Conservation (phyloP, 2,797 vertebrate genomes). For the Sebastes oblongus region DNA sequence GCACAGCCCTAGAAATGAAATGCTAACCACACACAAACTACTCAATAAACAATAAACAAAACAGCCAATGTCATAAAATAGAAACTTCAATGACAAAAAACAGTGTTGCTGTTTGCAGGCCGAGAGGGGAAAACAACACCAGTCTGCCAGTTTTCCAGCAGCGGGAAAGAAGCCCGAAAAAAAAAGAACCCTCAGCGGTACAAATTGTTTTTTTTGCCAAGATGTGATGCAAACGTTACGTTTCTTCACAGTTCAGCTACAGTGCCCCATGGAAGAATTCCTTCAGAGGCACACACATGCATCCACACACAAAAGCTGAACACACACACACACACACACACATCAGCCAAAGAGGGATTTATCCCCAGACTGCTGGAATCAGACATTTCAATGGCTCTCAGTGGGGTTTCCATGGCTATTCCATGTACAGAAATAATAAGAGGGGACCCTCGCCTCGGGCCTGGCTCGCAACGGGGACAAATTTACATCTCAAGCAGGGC, state of each 20-base stretch:
- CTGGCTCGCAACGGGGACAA: conserved; percentile 77
- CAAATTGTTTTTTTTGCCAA: conserved; percentile 4
- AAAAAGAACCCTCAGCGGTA: background rate
- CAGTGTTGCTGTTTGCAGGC: background rate
- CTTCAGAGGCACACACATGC: conserved; percentile 35
- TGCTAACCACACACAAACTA: background rate
- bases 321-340: conserved; percentile 18
- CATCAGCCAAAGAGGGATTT: conserved; percentile 63
- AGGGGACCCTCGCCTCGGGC: conserved; percentile 68
- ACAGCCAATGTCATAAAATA: background rate
- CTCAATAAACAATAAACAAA: background rate
- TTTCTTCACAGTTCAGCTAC: conserved; percentile 9
- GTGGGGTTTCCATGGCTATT: conserved; percentile 85
- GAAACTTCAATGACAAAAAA: background rate
- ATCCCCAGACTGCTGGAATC: conserved; percentile 68
- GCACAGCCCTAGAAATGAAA: background rate
- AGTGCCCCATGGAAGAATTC: conserved; percentile 1
- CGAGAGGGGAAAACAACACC: background rate
- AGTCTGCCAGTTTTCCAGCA: conserved; percentile 7
- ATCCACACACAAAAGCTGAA: conserved; percentile 32
- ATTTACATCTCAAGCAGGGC: conserved; percentile 87
- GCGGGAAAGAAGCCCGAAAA: background rate
- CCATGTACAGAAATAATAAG: conserved; percentile 80
- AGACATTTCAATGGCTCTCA: conserved; percentile 74
- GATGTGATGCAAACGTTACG: background rate